Percentiles rank a stretch among this genome's conserved stretches.
Conservation (phyloP, 2,797 vertebrate genomes). For the Argentina silus region DNA sequence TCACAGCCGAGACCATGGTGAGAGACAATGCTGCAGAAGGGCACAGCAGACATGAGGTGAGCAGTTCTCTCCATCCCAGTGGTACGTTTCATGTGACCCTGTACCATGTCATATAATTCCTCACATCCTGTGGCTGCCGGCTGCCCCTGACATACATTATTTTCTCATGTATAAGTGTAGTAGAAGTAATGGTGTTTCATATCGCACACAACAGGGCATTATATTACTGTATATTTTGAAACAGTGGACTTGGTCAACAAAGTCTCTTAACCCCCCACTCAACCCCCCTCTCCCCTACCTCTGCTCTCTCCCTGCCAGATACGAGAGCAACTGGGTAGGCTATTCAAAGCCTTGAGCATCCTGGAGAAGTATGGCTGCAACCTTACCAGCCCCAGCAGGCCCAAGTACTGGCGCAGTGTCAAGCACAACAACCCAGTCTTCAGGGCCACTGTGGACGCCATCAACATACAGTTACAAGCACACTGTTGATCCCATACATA, state of each 20-base stretch:
- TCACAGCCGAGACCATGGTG: slow-evolving; percentile 73
- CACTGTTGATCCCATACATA: neutral
- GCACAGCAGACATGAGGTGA: slow-evolving; percentile 55
- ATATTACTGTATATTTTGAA: neutral
- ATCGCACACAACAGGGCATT: neutral
- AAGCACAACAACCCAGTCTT: slow-evolving; percentile 91
- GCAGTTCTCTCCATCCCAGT: neutral
- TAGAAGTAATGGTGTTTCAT: no score
- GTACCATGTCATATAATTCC: no score
- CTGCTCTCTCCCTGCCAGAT: slow-evolving; percentile 42
- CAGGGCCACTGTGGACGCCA: slow-evolving; percentile 81
- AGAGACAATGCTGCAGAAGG: slow-evolving; percentile 64
- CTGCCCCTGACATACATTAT: neutral
- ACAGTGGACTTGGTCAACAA: neutral
- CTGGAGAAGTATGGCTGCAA: slow-evolving; percentile 91
- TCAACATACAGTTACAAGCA: slow-evolving; percentile 58
- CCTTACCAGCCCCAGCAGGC: slow-evolving; percentile 78
- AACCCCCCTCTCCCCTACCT: neutral
- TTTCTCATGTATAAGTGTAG: no score
- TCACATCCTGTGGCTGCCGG: no score
- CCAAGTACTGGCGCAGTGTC: slow-evolving; percentile 86
- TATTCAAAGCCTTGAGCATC: slow-evolving; percentile 84
- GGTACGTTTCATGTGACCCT: no score
- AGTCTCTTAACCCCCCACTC: neutral
- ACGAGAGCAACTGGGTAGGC: slow-evolving; percentile 60